Evolutionary conservation across 2,888 invertebrate species (phyloP).

Genomic region (Stomorhina lunata): DNA sequence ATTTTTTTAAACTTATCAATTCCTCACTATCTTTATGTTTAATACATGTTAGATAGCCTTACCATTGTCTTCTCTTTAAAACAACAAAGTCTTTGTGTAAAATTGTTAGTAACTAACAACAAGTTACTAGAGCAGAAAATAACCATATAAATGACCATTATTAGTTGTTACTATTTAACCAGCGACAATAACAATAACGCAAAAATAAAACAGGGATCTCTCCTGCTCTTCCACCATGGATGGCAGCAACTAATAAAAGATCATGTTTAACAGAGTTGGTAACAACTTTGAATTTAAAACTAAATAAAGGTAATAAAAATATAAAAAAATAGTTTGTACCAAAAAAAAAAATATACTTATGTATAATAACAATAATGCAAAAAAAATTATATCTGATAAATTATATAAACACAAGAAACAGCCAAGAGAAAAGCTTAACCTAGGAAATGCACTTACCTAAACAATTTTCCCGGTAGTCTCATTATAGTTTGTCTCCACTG

Average conservation of each 20-base stretch:
- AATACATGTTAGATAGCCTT: neutral
- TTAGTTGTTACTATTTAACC: constrained; percentile 72
- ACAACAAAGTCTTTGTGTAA: constrained; percentile 34
- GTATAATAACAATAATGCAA: constrained; percentile 45
- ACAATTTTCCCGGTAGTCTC: too few relatives aligned
- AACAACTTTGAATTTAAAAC: constrained; percentile 39
- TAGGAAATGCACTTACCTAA: neutral
- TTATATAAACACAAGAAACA: constrained; percentile 41
- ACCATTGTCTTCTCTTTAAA: constrained; percentile 8
- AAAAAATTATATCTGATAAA: constrained; percentile 64
- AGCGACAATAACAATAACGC: constrained; percentile 38
- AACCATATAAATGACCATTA: constrained; percentile 77
- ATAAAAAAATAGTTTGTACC: constrained; percentile 25
- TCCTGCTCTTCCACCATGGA: too few relatives aligned
- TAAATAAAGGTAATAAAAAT: constrained; percentile 38
- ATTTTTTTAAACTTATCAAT: constrained; percentile 72
- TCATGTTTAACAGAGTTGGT: constrained; percentile 74
- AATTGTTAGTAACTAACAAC: constrained; percentile 34
- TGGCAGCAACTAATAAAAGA: constrained; percentile 73
- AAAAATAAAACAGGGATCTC: constrained; percentile 51
- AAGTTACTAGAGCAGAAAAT: constrained; percentile 69
- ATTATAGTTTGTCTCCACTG: too few relatives aligned
- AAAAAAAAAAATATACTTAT: neutral
- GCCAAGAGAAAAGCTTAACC: constrained; percentile 13
- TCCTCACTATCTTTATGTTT: constrained; percentile 69